A percentile compares a stretch with the other conserved stretches of the same genome.
phyloP scores from a whole-genome alignment of 92 coral and sea anemone species.

The Ricordea florida region DNA sequence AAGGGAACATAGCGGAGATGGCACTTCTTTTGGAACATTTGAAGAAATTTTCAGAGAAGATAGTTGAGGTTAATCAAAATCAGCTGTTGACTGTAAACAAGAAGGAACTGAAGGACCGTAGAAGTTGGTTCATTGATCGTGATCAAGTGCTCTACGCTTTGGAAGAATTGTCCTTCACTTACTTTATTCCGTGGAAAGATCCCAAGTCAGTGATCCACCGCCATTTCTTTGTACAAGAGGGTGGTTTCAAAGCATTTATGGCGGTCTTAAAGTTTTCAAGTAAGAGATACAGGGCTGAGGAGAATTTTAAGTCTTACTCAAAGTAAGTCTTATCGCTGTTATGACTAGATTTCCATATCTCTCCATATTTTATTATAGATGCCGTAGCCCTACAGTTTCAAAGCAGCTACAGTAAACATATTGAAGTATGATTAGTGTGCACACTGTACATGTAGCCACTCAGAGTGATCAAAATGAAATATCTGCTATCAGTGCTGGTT shows the following conservation, averaged over 20 bases:
- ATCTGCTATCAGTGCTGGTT: too few species aligned
- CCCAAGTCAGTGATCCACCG: conserved; percentile 39
- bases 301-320: neutral
- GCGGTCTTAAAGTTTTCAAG: conserved; percentile 30
- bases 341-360: neutral
- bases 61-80: too few species aligned
- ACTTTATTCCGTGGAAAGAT: conserved; percentile 59
- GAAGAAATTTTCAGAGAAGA: neutral
- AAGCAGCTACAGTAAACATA: too few species aligned
- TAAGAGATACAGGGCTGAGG: conserved; percentile 1
- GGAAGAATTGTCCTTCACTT: neutral
- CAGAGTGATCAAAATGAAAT: too few species aligned
- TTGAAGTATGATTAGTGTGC: too few species aligned
- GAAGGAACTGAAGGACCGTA: too few species aligned
- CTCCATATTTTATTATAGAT: neutral
- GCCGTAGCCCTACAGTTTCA: too few species aligned
- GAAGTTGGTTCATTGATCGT: too few species aligned
- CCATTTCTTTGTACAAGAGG: conserved; percentile 71
- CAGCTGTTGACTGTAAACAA: too few species aligned
- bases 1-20: neutral
- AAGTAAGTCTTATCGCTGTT: too few species aligned
- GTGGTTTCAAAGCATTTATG: conserved; percentile 53
- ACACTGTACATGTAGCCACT: too few species aligned
- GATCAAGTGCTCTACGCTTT: too few species aligned
- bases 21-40: neutral